Evolutionary conservation across 2,113 vertebrate genomes (phyloP).

Genomic region (Pseudorasbora parva): DNA sequence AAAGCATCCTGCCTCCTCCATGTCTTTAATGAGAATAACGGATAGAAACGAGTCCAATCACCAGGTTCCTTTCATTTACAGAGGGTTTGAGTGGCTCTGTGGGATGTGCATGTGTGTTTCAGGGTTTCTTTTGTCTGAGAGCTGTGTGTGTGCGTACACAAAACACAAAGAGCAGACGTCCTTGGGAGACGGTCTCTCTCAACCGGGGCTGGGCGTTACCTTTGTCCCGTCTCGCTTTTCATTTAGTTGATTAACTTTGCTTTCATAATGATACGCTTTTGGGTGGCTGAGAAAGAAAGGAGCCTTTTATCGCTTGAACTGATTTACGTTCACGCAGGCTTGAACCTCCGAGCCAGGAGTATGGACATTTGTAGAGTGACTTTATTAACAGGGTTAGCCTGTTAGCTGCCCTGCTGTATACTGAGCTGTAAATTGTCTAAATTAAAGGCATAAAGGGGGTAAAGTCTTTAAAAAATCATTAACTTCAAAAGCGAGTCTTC

Average conservation of each 20-base stretch:
- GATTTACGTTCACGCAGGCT: conserved; percentile 14
- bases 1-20: conserved; percentile 35
- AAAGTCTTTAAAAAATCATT: conserved; percentile 50
- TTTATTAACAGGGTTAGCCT: conserved; percentile 45
- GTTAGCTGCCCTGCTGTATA: conserved; percentile 2
- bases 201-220: conserved; percentile 25
- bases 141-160: background rate
- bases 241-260: conserved; percentile 43
- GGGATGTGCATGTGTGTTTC: conserved; percentile 7
- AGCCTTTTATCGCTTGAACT: conserved; percentile 4
- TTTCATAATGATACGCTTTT: conserved; percentile 21
- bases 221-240: conserved; percentile 9
- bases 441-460: conserved; percentile 17
- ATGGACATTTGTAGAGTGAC: conserved; percentile 22
- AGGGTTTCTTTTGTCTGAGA: conserved; percentile 32
- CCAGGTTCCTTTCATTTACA: conserved; percentile 40
- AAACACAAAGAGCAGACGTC: conserved; percentile 27
- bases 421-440: conserved; percentile 40
- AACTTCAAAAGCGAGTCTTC: conserved; percentile 34
- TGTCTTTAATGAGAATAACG: conserved; percentile 52
- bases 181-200: conserved; percentile 35
- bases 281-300: background rate
- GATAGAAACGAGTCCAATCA: conserved; percentile 52
- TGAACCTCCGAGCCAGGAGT: conserved; percentile 27
- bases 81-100: conserved; percentile 27